phyloP scores from a whole-genome alignment of 1,140 invertebrate species.

The Eriocheir sinensis region DNA sequence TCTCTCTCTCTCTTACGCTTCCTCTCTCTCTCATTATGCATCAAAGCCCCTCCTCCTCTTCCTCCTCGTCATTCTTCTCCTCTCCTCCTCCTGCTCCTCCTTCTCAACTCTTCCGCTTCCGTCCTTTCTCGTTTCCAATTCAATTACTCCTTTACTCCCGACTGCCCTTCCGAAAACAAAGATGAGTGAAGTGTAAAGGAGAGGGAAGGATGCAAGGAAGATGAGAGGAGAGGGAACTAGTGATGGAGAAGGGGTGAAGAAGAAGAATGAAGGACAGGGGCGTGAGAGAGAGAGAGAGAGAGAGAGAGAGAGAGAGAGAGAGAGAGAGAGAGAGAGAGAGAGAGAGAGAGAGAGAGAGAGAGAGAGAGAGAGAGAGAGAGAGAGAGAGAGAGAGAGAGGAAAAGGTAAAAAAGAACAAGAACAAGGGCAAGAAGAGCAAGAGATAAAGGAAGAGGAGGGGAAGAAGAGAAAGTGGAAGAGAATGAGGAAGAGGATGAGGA shows the following conservation, averaged over 20 bases:
- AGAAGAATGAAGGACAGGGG: too few relatives aligned
- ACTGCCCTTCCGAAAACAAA: not conserved
- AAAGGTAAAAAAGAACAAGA: not conserved
- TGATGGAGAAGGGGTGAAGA: not conserved
- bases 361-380: not conserved
- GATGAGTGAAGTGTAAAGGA: not conserved
- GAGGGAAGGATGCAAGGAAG: not conserved
- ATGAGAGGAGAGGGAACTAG: not conserved
- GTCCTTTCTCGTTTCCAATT: too few relatives aligned
- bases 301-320: slow-evolving; percentile 31
- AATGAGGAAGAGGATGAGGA: not conserved
- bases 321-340: not conserved
- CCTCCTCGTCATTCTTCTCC: not conserved
- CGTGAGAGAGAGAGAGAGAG: too few relatives aligned
- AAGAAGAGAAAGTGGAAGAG: not conserved
- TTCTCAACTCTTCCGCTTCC: not conserved
- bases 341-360: slow-evolving; percentile 25
- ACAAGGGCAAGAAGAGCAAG: not conserved
- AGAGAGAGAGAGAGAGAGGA: slow-evolving; percentile 26
- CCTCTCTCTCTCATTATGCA: not conserved
- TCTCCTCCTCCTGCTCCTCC: not conserved
- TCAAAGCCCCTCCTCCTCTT: not conserved
- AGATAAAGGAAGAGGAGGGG: not conserved
- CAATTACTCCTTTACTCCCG: too few relatives aligned
- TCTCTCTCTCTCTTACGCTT: not conserved